A percentile compares a stretch with the other conserved stretches of the same genome.
Evolutionary conservation across 2,113 vertebrate species (phyloP).

Genomic region (Cinclus cinclus): DNA sequence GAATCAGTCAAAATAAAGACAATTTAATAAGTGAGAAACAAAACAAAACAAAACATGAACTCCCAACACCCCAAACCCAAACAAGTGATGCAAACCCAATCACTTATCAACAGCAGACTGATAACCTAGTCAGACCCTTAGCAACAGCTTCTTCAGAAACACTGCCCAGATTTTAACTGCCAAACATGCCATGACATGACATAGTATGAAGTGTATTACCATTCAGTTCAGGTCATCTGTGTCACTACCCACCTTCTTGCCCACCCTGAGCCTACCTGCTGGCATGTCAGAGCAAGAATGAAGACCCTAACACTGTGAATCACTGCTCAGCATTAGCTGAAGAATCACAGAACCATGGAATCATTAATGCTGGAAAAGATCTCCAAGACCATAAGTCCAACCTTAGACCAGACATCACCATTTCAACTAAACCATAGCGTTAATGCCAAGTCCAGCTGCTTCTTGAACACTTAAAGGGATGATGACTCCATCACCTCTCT

Average conservation of each 20-base stretch:
- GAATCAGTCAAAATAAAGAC: not conserved
- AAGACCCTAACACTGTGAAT: not conserved
- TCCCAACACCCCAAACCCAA: not conserved
- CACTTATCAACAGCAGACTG: not conserved
- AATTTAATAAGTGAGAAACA: not conserved
- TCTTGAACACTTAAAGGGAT: not conserved
- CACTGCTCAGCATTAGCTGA: not conserved
- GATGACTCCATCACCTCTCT: not conserved
- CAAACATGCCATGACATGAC: not conserved
- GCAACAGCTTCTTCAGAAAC: not conserved
- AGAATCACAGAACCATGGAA: not conserved
- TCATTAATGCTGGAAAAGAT: not conserved
- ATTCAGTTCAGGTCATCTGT: not conserved
- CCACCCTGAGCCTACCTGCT: not conserved
- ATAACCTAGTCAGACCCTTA: not conserved
- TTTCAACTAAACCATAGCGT: not conserved
- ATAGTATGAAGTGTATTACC: not conserved
- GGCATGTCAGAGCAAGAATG: not conserved
- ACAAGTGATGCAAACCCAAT: not conserved
- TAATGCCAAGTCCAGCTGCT: not conserved
- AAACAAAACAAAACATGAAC: not conserved
- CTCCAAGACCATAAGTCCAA: not conserved
- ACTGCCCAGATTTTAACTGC: not conserved
- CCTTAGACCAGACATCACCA: not conserved
- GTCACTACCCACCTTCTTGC: not conserved